Conservation (phyloP, 2,888 invertebrate species). For the Ligdia adustata region DNA sequence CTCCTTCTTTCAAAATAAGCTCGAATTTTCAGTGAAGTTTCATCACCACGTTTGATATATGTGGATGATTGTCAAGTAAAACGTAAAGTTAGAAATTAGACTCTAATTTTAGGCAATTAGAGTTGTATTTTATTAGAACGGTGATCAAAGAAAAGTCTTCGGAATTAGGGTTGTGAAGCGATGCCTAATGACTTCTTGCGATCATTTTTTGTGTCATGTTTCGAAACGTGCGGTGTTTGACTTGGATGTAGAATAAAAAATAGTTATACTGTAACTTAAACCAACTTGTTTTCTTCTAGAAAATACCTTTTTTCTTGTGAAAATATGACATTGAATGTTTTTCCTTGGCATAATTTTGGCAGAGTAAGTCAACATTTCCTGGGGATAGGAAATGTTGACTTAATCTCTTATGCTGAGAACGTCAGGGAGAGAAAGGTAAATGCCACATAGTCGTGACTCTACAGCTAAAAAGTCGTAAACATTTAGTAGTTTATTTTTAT, state of each 20-base stretch:
- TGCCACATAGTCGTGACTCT: too few relatives aligned
- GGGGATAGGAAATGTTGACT: too few relatives aligned
- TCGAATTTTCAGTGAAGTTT: conserved; percentile 25
- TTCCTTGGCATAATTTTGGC: too few relatives aligned
- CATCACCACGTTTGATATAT: conserved; percentile 56
- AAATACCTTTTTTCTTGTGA: too few relatives aligned
- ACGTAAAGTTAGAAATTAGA: conserved; percentile 36
- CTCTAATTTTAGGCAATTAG: conserved; percentile 25
- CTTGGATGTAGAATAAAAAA: conserved; percentile 39
- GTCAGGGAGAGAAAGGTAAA: too few relatives aligned
- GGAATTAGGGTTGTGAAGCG: conserved; percentile 70
- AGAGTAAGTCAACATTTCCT: too few relatives aligned
- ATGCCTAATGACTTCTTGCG: conserved; percentile 78
- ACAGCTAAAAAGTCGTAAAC: too few relatives aligned
- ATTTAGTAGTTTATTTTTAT: too few relatives aligned
- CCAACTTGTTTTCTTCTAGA: too few relatives aligned
- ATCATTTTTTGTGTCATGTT: conserved; percentile 79
- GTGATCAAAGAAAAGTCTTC: conserved; percentile 45
- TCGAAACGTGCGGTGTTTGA: conserved; percentile 68
- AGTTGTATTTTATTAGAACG: conserved; percentile 36
- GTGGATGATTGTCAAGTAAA: conserved; percentile 69
- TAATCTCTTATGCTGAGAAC: too few relatives aligned
- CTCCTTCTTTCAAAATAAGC: conserved; percentile 9
- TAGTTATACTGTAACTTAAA: too few relatives aligned
- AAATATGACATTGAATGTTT: too few relatives aligned